A percentile compares a stretch with the other conserved stretches of the same genome.
phyloP scores from a whole-genome alignment of 1,140 invertebrate genomes.

The Drosophila virilis region DNA sequence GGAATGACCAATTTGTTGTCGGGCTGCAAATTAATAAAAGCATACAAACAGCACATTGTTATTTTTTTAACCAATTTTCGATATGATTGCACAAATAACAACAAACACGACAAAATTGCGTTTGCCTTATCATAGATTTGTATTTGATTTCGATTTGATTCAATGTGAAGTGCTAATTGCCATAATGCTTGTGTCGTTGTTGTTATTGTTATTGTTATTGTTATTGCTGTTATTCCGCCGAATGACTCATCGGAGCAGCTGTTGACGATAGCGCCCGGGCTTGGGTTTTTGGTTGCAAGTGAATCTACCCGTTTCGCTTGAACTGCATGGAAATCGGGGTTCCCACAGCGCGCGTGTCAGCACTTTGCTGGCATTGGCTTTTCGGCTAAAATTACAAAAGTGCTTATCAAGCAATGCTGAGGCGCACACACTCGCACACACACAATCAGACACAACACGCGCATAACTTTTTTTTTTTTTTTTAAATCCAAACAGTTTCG shows the following conservation, averaged over 20 bases:
- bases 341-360: slow-evolving; percentile 52
- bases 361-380: slow-evolving; percentile 52
- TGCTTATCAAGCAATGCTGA: slow-evolving; percentile 68
- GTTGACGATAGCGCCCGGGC: slow-evolving; percentile 29
- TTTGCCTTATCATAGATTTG: slow-evolving; percentile 65
- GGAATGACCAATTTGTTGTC: slow-evolving; percentile 73
- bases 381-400: slow-evolving; percentile 42
- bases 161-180: slow-evolving; percentile 73
- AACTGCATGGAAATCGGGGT: slow-evolving; percentile 43
- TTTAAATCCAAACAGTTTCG: slow-evolving; percentile 12
- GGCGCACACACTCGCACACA: slow-evolving; percentile 12
- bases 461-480: slow-evolving; percentile 12
- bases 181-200: slow-evolving; percentile 39
- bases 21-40: slow-evolving; percentile 40
- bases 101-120: slow-evolving; percentile 7
- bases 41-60: slow-evolving; percentile 42
- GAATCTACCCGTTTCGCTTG: slow-evolving; percentile 60
- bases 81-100: slow-evolving; percentile 32
- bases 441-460: slow-evolving; percentile 27
- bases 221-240: slow-evolving; percentile 1
- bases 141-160: slow-evolving; percentile 76
- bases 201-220: slow-evolving; percentile 51
- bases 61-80: slow-evolving; percentile 46
- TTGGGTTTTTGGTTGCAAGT: slow-evolving; percentile 51
- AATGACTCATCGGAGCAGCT: slow-evolving; percentile 52